Base-by-base conservation (phyloP, 2,888 invertebrate species). In the Caenorhabditis parvicauda region DNA sequence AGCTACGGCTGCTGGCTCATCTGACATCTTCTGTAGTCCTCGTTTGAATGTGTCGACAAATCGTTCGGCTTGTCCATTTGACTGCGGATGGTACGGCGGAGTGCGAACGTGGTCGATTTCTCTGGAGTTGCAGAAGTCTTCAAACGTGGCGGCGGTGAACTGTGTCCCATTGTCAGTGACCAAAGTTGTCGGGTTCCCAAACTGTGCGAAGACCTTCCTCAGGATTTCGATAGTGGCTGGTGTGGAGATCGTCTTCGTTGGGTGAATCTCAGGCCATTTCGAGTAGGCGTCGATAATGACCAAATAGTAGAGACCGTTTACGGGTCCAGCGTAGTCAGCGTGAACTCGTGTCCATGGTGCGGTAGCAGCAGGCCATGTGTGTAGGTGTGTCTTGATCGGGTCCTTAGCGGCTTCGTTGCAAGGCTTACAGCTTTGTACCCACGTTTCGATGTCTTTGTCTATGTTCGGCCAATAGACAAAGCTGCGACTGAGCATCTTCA, bases 311-410 rank as follows among this genome's bases (percentile, higher is more conserved):
- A 54, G 55, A 9, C 70, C 75, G 5, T 72, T 41, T 37, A 81
- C 59, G 27, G 81, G 82, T 9, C 82, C 83, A 14, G 82, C 82
- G 72, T 82, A 83, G 66, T 84, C 84, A 17, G 82, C 70, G 68
- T 84, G 83, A 3, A 83, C 61, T 19, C 83, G 67, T 53, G 81
- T 70, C 80, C 81, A 82, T 12, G 77, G 75, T 48, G 67, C 58
- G 5, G 54, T 62, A 24, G 81, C 68, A 27, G 37, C 61, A 22
- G 66, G 55, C 80, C 80, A 81, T n/a, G 77, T 66, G 38, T 68
- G 64, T 1, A 78, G 60, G 2, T 62, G 58, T 17, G 62, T 60
- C 42, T 68, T 64, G 38, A 54, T 38, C 14, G 74, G 76, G 1
- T 38, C 44, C 27, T 60, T 67, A 9, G 65, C 61, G 6, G 56